Evolutionary conservation across 2,888 invertebrate species (phyloP), one percentile per base, ranked within the genome.

Genomic region (Trichogramma dendrolimi): DNA sequence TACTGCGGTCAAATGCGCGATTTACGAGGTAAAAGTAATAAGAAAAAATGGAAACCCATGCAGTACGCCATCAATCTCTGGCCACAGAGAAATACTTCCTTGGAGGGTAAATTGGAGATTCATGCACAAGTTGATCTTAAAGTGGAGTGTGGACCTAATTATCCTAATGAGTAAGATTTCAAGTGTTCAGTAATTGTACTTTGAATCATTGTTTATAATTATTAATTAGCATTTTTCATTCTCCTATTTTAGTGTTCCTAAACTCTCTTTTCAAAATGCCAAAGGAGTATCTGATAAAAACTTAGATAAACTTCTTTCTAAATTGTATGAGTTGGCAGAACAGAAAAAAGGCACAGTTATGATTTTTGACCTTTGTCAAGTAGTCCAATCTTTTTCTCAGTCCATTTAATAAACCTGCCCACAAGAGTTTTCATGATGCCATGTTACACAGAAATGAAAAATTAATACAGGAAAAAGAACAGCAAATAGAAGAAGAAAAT

Each of bases 361-460:
- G 90, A 90, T 96, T 68, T 91, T 86, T 73, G 89, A 94, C 71
- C 78, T 96, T 52, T 88, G 91, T 2, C 89, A 90, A 71, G 85
- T 87, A 74, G 87, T 90, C 1, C 87, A 91, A 84, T 87, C 87
- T 74, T 95, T 95, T 90, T 75, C 83, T 96, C 0, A 86, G 90
- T 66, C 81, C 86, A 38, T 87, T 93, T 78, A 93, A 94, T 75
- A 91, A 89, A 74, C 92, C 93, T 0, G 87, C 87, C 0, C 83
- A 83, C 56, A 84, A 89, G 62, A 95, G 95, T 6, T 94, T 91
- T 77, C 94, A 95, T 71, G 95, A 96, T 65, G 91, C 95, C 81
- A 96, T 96, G 95, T 77, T 93, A 7, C 84, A 85, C 55, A 84
- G 88, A 58, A 86, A 87, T 65, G 85, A 86, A 68, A 86, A 88